Evolutionary conservation across 2,797 vertebrate genomes (phyloP).

Genomic region (Fistularia tabacaria): DNA sequence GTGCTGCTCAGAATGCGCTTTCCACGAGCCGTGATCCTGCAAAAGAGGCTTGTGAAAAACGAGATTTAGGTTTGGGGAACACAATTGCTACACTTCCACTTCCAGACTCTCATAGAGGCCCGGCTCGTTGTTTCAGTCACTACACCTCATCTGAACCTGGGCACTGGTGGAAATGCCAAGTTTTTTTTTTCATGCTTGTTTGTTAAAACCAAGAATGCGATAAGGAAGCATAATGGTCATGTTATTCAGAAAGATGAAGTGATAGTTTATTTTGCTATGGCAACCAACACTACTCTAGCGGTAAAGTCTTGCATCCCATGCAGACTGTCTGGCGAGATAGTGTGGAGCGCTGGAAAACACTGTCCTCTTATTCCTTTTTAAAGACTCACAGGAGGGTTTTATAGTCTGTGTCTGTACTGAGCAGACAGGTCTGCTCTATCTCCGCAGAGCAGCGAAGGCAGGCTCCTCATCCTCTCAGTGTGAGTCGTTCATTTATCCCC

Average conservation of each 20-base stretch:
- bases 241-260: conserved; percentile 35
- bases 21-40: conserved; percentile 31
- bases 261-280: conserved; percentile 33
- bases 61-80: conserved; percentile 26
- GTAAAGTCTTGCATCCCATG: conserved; percentile 22
- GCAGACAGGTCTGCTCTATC: conserved; percentile 36
- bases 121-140: no score
- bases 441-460: conserved; percentile 41
- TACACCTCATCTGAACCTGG: conserved; percentile 3
- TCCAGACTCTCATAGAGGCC: conserved; percentile 4
- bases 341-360: conserved; percentile 27
- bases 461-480: conserved; percentile 42
- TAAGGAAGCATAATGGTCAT: conserved; percentile 12
- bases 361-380: conserved; percentile 19
- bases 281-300: conserved; percentile 32
- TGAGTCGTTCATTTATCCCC: conserved; percentile 41
- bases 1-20: conserved; percentile 37
- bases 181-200: conserved; percentile 19
- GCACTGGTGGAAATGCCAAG: conserved; percentile 5
- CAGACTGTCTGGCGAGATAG: conserved; percentile 16
- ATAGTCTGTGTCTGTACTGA: conserved; percentile 18
- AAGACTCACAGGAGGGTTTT: conserved; percentile 29
- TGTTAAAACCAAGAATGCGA: conserved; percentile 23
- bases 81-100: conserved; percentile 35
- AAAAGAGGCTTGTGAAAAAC: conserved; percentile 46